Conservation (phyloP, 2,113 vertebrate genomes). For the Phrynosoma blainvillii region DNA sequence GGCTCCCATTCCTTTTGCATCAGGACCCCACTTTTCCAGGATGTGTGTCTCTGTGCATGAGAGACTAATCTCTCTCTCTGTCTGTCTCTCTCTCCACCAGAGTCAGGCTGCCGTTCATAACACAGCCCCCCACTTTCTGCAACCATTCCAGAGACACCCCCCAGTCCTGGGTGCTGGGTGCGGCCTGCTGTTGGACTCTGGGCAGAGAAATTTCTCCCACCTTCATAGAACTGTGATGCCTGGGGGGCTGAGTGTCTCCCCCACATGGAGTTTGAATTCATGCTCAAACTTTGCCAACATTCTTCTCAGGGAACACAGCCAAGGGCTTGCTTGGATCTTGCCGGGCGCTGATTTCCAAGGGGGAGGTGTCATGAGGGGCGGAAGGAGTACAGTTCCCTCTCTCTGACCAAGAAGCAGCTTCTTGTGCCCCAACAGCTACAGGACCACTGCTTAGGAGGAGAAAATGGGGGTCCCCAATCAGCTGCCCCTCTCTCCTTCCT, state of each 20-base stretch:
- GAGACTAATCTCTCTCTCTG: not conserved
- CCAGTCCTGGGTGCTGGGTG: constrained; percentile 11
- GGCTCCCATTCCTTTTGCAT: too few relatives aligned
- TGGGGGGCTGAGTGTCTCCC: not conserved
- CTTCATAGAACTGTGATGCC: constrained; percentile 33
- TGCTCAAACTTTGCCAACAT: not conserved
- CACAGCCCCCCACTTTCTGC: not conserved
- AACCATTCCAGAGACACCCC: constrained; percentile 26
- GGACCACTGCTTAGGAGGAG: not conserved
- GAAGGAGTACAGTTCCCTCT: not conserved
- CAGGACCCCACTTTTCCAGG: not conserved
- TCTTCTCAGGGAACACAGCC: constrained; percentile 68
- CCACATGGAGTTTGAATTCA: accelerated
- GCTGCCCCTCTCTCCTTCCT: too few relatives aligned
- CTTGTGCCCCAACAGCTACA: not conserved
- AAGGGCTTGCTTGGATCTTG: not conserved
- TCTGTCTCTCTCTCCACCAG: not conserved
- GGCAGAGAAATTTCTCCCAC: constrained; percentile 7
- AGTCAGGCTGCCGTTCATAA: constrained; percentile 7
- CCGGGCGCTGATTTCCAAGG: not conserved
- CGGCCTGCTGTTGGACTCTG: not conserved
- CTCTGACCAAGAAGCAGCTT: not conserved
- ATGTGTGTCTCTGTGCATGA: not conserved
- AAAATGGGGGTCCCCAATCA: not conserved
- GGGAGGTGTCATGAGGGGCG: not conserved